These are phyloP conservation scores for Dynastes tityus DNA, from an alignment of 2,888 invertebrate species.

Conservation along the genomic window DNA sequence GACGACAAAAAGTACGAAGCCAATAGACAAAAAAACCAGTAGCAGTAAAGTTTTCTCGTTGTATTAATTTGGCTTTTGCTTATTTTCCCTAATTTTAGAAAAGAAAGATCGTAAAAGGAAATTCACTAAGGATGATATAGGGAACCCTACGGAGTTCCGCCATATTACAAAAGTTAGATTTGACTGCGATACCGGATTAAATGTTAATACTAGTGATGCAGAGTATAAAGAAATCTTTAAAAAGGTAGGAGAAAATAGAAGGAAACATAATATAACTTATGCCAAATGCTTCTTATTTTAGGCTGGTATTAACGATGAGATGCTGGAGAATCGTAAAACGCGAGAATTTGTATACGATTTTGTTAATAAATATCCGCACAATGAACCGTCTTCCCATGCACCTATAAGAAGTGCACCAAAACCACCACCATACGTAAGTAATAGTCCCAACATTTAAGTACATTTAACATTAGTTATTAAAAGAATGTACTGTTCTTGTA, in stretches of 20 bases:
- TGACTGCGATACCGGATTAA: slow-evolving; percentile 19
- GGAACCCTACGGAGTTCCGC: slow-evolving; percentile 88
- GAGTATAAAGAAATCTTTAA: slow-evolving; percentile 66
- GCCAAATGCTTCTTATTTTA: slow-evolving; percentile 22
- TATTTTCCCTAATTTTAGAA: slow-evolving; percentile 3
- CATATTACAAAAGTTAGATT: slow-evolving; percentile 90
- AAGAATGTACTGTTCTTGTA: background rate
- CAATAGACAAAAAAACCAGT: no score
- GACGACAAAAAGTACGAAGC: background rate
- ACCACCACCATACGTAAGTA: slow-evolving; percentile 32
- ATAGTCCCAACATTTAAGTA: background rate
- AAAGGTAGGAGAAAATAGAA: slow-evolving; percentile 17
- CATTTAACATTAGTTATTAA: background rate
- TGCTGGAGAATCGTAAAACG: slow-evolving; percentile 28
- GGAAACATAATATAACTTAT: background rate
- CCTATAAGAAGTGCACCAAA: slow-evolving; percentile 36
- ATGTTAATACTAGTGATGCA: slow-evolving; percentile 73
- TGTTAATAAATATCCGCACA: slow-evolving; percentile 16
- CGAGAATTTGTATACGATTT: slow-evolving; percentile 40
- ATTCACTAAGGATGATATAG: slow-evolving; percentile 81
- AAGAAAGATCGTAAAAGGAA: slow-evolving; percentile 18
- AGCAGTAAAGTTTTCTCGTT: no score
- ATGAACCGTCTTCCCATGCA: slow-evolving; percentile 2
- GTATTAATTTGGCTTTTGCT: background rate
- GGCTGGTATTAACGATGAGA: slow-evolving; percentile 46